Evolutionary conservation across 2,113 vertebrate species (phyloP).

Genomic region (Varanus salvator): DNA sequence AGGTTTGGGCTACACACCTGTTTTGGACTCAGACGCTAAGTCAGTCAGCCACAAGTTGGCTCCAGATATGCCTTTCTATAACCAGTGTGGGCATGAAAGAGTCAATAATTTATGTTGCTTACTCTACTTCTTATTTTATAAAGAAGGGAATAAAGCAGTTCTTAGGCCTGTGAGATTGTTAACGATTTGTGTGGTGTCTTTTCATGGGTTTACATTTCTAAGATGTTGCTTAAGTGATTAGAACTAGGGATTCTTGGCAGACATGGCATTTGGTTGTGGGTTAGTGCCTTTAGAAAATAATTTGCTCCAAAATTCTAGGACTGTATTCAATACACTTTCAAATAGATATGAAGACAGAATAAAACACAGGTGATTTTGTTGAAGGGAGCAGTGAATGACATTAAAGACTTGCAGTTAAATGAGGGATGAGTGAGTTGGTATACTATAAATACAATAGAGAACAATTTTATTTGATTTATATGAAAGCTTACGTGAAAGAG

Average conservation of each 20-base stretch:
- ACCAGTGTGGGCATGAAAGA: not conserved
- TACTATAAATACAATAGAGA: constrained; percentile 36
- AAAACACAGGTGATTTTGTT: not conserved
- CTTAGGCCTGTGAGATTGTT: not conserved
- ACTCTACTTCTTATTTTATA: not conserved
- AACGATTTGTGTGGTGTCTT: not conserved
- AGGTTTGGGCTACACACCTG: not conserved
- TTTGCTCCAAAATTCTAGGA: constrained; percentile 12
- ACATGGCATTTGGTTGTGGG: constrained; percentile 18
- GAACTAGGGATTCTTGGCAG: not conserved
- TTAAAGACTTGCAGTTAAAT: not conserved
- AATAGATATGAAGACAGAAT: constrained; percentile 1
- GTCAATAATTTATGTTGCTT: not conserved
- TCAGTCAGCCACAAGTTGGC: not conserved
- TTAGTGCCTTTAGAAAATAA: not conserved
- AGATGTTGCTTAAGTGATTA: no score
- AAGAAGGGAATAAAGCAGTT: constrained; percentile 3
- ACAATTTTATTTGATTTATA: constrained; percentile 39
- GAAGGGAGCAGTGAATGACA: not conserved
- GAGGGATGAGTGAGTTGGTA: not conserved
- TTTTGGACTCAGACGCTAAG: constrained; percentile 12
- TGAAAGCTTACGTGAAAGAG: not conserved
- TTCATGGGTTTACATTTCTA: not conserved
- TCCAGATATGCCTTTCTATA: not conserved
- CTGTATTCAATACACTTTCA: not conserved